A percentile compares a stretch with the other conserved stretches of the same genome.
Evolutionary conservation across 2,888 invertebrate species (phyloP).

Genomic region (Calliphora vomitoria): DNA sequence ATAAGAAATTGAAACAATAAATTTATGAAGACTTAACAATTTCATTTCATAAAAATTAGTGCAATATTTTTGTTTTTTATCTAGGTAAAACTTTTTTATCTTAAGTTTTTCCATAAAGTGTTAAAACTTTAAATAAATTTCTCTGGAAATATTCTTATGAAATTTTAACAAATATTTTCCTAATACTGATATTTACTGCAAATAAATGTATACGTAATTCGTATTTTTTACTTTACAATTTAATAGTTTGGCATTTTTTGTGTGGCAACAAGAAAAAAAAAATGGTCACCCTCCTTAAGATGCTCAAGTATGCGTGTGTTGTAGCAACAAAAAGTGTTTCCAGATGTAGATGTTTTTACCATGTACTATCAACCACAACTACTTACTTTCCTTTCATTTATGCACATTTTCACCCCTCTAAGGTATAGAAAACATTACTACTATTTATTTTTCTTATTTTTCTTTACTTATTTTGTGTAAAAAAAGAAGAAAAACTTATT

Average conservation of each 20-base stretch:
- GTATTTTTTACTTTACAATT: not conserved
- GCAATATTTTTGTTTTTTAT: too few species aligned
- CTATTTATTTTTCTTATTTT: conserved; percentile 19
- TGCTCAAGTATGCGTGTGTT: not conserved
- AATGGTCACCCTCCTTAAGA: conserved; percentile 1
- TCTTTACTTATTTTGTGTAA: not conserved
- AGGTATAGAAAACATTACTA: conserved; percentile 38
- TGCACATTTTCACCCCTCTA: conserved; percentile 17
- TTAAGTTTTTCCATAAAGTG: not conserved
- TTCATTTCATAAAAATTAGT: not conserved
- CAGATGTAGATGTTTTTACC: not conserved
- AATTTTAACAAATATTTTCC: not conserved
- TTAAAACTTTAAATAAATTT: not conserved
- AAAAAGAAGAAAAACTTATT: conserved; percentile 31
- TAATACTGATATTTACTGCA: not conserved
- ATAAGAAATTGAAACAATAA: not conserved
- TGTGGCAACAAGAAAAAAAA: not conserved
- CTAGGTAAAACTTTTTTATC: not conserved
- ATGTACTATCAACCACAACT: conserved; percentile 23
- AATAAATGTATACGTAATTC: conserved; percentile 4
- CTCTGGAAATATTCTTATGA: not conserved
- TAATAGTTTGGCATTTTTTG: conserved; percentile 2
- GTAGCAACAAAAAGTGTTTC: not conserved
- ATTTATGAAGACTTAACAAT: not conserved
- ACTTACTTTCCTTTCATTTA: not conserved